Evolutionary conservation across 1,140 invertebrate species (phyloP).

Genomic region (Doryteuthis pealeii): DNA sequence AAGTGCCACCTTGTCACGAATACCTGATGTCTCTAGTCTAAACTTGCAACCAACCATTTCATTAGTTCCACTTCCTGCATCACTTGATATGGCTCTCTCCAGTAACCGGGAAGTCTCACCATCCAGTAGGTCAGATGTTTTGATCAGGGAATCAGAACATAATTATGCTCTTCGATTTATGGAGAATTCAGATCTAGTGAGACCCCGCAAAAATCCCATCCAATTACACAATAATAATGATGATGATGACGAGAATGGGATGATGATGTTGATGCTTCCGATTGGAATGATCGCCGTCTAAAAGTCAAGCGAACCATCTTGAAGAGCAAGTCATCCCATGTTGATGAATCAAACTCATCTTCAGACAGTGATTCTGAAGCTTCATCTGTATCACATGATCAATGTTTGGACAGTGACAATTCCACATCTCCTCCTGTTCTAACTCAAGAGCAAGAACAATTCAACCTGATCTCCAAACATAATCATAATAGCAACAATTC

Average conservation of each 20-base stretch:
- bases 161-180: not conserved
- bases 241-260: not conserved
- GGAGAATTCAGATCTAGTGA: not conserved
- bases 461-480: not conserved
- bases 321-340: not conserved
- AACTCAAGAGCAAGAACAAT: not conserved
- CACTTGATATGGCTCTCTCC: too few relatives aligned
- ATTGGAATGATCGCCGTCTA: not conserved
- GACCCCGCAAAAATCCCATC: not conserved
- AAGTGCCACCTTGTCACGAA: too few relatives aligned
- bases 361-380: not conserved
- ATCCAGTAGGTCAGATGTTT: not conserved
- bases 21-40: too few relatives aligned
- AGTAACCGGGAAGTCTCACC: too few relatives aligned
- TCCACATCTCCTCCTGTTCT: not conserved
- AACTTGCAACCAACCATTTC: not conserved
- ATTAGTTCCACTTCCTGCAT: not conserved
- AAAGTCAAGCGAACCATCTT: not conserved
- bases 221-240: not conserved
- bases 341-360: not conserved
- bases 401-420: not conserved
- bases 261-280: not conserved
- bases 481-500: too few relatives aligned
- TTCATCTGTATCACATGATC: not conserved
- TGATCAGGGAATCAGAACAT: not conserved